Evolutionary conservation across 2,888 invertebrate genomes (phyloP).

Genomic region (Eudasyphora cyanicolor): DNA sequence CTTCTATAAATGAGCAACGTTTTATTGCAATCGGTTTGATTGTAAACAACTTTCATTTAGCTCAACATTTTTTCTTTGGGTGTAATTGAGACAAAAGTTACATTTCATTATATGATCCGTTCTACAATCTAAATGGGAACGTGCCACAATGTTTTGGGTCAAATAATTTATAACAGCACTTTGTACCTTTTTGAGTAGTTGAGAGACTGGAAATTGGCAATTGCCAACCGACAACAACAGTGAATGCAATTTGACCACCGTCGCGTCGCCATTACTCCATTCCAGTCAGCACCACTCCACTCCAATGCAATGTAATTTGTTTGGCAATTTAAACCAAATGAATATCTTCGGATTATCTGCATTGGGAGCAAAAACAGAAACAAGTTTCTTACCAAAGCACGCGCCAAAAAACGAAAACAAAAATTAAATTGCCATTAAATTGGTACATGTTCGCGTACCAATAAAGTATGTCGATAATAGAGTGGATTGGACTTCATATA

Average conservation of each 20-base stretch:
- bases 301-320: constrained; percentile 28
- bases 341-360: constrained; percentile 21
- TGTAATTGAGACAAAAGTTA: background rate
- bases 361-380: constrained; percentile 16
- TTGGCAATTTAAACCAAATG: constrained; percentile 41
- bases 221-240: background rate
- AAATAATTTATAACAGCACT: constrained; percentile 35
- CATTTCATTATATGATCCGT: background rate
- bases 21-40: too few relatives aligned
- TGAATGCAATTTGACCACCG: constrained; percentile 12
- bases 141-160: constrained; percentile 24
- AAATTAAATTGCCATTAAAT: constrained; percentile 34
- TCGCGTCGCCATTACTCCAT: too few relatives aligned
- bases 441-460: background rate
- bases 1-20: too few relatives aligned
- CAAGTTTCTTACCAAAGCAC: constrained; percentile 49
- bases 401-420: constrained; percentile 47
- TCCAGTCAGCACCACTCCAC: background rate
- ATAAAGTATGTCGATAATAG: background rate
- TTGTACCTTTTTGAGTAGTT: background rate
- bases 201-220: background rate
- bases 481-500: background rate
- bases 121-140: constrained; percentile 36
- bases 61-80: background rate
- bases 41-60: too few relatives aligned